phyloP scores from a whole-genome alignment of 2,113 vertebrate genomes.

The Rattus norvegicus region DNA sequence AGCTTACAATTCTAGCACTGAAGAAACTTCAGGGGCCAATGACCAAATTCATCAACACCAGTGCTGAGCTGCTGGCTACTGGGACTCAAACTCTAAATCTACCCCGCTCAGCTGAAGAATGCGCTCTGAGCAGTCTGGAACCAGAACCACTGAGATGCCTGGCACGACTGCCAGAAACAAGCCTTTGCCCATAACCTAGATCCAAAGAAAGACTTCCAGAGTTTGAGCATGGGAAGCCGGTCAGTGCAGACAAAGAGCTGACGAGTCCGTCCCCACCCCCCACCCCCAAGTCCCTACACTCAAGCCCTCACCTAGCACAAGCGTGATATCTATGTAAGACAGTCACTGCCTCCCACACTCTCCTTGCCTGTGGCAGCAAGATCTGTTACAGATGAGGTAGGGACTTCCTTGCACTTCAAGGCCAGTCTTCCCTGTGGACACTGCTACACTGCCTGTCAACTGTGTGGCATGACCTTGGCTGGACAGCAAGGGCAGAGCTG shows the following conservation, averaged over 20 bases:
- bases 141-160: background rate
- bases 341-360: background rate
- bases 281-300: background rate
- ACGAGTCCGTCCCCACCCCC: background rate
- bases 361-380: background rate
- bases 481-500: background rate
- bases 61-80: background rate
- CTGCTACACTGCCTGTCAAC: background rate
- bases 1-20: background rate
- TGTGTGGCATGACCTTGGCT: background rate
- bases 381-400: background rate
- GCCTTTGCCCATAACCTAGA: too few relatives aligned
- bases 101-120: background rate
- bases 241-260: too few relatives aligned
- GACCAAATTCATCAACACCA: background rate
- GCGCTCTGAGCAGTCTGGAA: background rate
- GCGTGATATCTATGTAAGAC: background rate
- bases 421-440: background rate
- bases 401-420: background rate
- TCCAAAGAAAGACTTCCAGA: background rate
- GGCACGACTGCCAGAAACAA: background rate
- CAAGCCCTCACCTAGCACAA: background rate
- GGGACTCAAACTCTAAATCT: background rate
- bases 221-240: background rate
- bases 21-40: background rate